These are phyloP conservation scores for Pardalotus punctatus DNA, from an alignment of 2,113 vertebrate genomes.

Conservation along the genomic window DNA sequence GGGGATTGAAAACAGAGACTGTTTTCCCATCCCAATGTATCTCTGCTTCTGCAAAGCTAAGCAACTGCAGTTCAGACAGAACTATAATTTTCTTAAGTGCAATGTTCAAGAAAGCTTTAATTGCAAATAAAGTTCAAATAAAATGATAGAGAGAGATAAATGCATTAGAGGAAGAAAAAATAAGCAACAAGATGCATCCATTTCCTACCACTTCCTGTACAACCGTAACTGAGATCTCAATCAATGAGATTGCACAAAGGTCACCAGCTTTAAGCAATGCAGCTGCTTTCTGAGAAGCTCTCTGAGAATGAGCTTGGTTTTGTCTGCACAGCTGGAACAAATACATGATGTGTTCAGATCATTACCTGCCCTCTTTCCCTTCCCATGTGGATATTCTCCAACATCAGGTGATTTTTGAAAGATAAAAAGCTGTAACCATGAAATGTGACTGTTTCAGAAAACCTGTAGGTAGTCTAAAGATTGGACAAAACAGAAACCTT, in stretches of 20 bases:
- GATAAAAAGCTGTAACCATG: not conserved
- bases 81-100: not conserved
- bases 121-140: not conserved
- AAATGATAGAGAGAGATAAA: not conserved
- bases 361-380: not conserved
- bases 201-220: slow-evolving; percentile 25
- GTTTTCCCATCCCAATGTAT: not conserved
- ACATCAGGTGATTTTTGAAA: not conserved
- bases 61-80: not conserved
- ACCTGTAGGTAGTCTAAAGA: not conserved
- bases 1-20: not conserved
- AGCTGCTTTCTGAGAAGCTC: not conserved
- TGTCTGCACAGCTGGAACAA: not conserved
- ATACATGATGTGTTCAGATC: not conserved
- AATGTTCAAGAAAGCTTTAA: not conserved
- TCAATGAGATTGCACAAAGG: not conserved
- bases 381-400: not conserved
- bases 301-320: not conserved
- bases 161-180: not conserved
- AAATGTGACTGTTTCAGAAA: not conserved
- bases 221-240: not conserved
- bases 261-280: not conserved
- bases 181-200: not conserved
- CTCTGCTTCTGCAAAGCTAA: not conserved
- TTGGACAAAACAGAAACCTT: not conserved